Evolutionary conservation across 2,888 invertebrate species (phyloP), one percentile per base, ranked within the genome.

Genomic region (Carcina quercana): DNA sequence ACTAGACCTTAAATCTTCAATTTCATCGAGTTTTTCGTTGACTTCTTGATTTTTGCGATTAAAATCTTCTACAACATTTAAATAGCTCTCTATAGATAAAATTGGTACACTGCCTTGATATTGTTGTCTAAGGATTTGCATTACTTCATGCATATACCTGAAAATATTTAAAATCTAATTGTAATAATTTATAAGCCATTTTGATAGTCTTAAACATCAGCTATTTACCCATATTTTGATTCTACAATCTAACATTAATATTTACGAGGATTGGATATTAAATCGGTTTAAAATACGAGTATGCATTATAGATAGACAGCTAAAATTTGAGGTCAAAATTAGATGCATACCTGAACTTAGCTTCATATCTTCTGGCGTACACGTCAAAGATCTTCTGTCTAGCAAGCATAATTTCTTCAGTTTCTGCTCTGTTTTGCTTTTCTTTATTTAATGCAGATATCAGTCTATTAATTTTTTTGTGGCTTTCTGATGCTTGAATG

Each of bases 91-190:
- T 10, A 76, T 38, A 1, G 74, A 68, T 15, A 56, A 48, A 3
- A 75, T 36, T 3, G 85, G 84, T 34, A 83, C 21, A 40, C 67
- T 53, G 13, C 83, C 80, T 40, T 79, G 73, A 47, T 85, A 85
- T 45, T 85, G 82, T 33, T 72, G 64, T 30, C 79, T 59, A 6
- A 85, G 45, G 11, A 55, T 50, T 52, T 78, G 70, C 51, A 83
- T 50, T 20, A 78, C 52, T 46, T 78, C 69, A 36, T 62, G 67
- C 47, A 83, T 59, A 33, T 69, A 76, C 42, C 84, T 85, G 39
- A 30, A 68, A 66, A 20, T n/a, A n/a, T n/a, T n/a, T n/a, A n/a
- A 5, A 22, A 8, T n/a, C 19, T 28, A 12, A 13, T 12, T 13
- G 7, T 20, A 13, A 8, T n/a, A n/a, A n/a, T n/a, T n/a, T n/a